Percentiles rank a stretch among this genome's conserved stretches.
Conservation (phyloP, 2,888 invertebrate genomes). For the Celastrina argiolus region DNA sequence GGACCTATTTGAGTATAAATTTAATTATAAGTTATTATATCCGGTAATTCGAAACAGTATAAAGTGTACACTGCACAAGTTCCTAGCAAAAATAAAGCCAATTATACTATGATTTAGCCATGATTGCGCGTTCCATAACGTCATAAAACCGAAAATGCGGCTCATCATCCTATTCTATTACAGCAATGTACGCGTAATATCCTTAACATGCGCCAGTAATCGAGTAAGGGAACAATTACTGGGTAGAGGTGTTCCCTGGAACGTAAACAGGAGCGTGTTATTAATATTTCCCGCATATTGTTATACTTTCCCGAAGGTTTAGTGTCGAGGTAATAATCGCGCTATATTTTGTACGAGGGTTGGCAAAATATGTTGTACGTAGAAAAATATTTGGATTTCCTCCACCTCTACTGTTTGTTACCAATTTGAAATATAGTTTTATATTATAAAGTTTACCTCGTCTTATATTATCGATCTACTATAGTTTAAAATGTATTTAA, state of each 20-base stretch:
- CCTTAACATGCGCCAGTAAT: slow-evolving; percentile 43
- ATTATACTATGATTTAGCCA: slow-evolving; percentile 18
- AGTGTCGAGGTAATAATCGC: slow-evolving; percentile 18
- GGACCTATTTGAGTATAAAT: not conserved
- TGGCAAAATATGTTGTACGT: slow-evolving; percentile 1
- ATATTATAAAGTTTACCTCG: not conserved
- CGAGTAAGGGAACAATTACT: slow-evolving; percentile 31
- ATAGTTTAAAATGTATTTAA: not conserved
- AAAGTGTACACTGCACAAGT: not conserved
- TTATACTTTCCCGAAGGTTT: slow-evolving; percentile 27
- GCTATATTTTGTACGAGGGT: slow-evolving; percentile 11
- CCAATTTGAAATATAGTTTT: not conserved
- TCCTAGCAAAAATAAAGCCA: slow-evolving; percentile 2
- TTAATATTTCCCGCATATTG: slow-evolving; percentile 29
- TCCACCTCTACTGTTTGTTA: not conserved
- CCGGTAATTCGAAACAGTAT: not conserved
- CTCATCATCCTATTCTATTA: slow-evolving; percentile 52
- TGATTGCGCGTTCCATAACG: slow-evolving; percentile 17
- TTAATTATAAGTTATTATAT: not conserved
- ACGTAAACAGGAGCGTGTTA: slow-evolving; percentile 27
- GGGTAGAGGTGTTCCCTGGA: slow-evolving; percentile 24
- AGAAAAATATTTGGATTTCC: slow-evolving; percentile 4
- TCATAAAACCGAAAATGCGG: slow-evolving; percentile 18
- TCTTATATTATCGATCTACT: not conserved
- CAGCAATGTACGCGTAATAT: slow-evolving; percentile 50